These are phyloP conservation scores for Hyposoter dolosus DNA, from an alignment of 2,888 invertebrate species.

Conservation along the genomic window DNA sequence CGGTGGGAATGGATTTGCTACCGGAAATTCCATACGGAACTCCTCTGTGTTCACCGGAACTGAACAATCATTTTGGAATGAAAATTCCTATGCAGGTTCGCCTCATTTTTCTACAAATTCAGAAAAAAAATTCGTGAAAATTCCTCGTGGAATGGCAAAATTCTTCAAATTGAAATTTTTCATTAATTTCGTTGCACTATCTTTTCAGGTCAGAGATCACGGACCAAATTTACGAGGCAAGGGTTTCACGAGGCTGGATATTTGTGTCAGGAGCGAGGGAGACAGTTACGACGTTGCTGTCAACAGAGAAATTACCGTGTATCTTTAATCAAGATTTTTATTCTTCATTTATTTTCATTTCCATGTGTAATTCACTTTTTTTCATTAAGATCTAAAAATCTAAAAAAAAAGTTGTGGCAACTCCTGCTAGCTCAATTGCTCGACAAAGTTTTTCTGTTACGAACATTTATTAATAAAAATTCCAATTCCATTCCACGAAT, in stretches of 20 bases:
- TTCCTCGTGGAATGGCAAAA: not conserved
- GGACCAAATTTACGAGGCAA: conserved; percentile 82
- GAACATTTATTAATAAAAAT: not conserved
- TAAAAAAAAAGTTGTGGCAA: not conserved
- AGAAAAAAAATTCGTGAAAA: not conserved
- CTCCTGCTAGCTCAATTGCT: not conserved
- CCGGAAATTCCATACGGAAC: conserved; percentile 85
- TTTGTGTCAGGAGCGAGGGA: conserved; percentile 86
- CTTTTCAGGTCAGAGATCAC: conserved; percentile 83
- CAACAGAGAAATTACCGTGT: conserved; percentile 84
- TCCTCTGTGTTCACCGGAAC: conserved; percentile 85
- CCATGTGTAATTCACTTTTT: not conserved
- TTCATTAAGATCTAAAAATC: not conserved
- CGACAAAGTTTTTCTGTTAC: not conserved
- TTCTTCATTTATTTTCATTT: not conserved
- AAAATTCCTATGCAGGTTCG: conserved; percentile 84
- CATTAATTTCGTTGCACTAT: conserved; percentile 8
- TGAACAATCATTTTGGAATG: conserved; percentile 85
- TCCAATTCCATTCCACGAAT: not conserved
- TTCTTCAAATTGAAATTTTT: not conserved
- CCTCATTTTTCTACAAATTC: not conserved
- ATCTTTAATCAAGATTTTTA: conserved; percentile 60
- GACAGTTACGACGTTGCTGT: conserved; percentile 86
- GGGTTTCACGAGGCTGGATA: conserved; percentile 84
- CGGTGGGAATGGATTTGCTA: conserved; percentile 85